phyloP scores from a whole-genome alignment of 2,888 invertebrate genomes.

The Drosophila fungiperda region DNA sequence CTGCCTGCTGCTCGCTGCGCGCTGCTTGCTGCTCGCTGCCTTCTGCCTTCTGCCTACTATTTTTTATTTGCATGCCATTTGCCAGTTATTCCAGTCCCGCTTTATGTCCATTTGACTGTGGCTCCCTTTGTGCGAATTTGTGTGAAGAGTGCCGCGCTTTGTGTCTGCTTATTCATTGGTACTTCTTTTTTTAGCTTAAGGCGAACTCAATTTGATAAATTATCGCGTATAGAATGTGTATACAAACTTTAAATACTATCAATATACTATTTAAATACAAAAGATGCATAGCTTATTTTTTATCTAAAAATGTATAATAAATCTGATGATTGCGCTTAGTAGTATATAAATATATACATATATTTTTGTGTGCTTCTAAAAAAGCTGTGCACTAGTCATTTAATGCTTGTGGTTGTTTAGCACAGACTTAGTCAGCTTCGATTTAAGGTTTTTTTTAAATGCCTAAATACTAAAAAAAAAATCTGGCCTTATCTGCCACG shows the following conservation, averaged over 20 bases:
- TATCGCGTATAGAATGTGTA: slow-evolving; percentile 19
- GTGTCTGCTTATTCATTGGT: slow-evolving; percentile 30
- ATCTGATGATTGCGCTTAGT: not conserved
- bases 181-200: slow-evolving; percentile 25
- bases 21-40: not conserved
- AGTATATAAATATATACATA: not conserved
- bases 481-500: not conserved
- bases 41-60: slow-evolving; percentile 2
- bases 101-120: slow-evolving; percentile 9
- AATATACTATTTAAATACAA: not conserved
- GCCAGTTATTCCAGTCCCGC: slow-evolving; percentile 12
- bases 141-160: slow-evolving; percentile 44
- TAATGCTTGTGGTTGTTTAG: not conserved
- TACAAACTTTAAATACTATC: not conserved
- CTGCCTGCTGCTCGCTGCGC: no score
- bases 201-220: slow-evolving; percentile 58
- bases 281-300: not conserved
- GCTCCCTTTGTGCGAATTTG: slow-evolving; percentile 47
- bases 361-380: slow-evolving; percentile 9
- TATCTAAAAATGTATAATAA: not conserved
- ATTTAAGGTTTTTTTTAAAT: slow-evolving; percentile 1
- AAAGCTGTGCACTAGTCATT: slow-evolving; percentile 32
- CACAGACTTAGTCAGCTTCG: slow-evolving; percentile 39
- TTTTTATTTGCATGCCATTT: slow-evolving; percentile 38
- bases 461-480: not conserved